Evolutionary conservation across 2,888 invertebrate genomes (phyloP).

Genomic region (Gandaritis pyraliata): DNA sequence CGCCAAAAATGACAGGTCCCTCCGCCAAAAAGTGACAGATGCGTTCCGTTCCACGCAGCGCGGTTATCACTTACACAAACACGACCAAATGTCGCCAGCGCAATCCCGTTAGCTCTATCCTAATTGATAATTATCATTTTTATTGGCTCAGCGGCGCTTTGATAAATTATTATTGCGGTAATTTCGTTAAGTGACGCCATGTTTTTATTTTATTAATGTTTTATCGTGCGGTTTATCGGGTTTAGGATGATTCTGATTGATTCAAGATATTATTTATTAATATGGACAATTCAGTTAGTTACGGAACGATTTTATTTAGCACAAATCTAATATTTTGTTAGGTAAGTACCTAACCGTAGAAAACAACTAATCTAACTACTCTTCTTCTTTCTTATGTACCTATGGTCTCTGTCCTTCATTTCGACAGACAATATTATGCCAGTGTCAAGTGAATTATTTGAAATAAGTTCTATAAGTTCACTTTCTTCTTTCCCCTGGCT

Average conservation of each 20-base stretch:
- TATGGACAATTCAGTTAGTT: not conserved
- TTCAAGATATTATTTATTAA: slow-evolving; percentile 1
- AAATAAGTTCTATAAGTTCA: no score
- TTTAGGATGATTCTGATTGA: slow-evolving; percentile 19
- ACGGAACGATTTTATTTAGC: not conserved
- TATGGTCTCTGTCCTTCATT: no score
- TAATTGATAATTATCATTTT: slow-evolving; percentile 82
- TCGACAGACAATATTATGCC: no score
- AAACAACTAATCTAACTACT: no score
- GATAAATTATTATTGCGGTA: slow-evolving; percentile 38
- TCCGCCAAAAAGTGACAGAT: slow-evolving; percentile 44
- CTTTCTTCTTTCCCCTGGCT: no score
- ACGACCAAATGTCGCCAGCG: slow-evolving; percentile 73
- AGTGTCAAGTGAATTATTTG: no score
- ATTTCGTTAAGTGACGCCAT: slow-evolving; percentile 37
- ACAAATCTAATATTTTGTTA: no score
- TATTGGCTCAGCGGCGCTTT: slow-evolving; percentile 64
- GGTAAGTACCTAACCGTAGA: no score
- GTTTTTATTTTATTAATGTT: slow-evolving; percentile 40
- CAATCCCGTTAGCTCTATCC: slow-evolving; percentile 50
- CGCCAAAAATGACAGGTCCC: slow-evolving; percentile 22
- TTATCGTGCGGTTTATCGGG: slow-evolving; percentile 20
- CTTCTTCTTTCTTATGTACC: no score
- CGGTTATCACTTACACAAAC: slow-evolving; percentile 72
- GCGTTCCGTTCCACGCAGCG: slow-evolving; percentile 34